phyloP scores from a whole-genome alignment of 1,140 invertebrate species.

The Ectropis grisescens region DNA sequence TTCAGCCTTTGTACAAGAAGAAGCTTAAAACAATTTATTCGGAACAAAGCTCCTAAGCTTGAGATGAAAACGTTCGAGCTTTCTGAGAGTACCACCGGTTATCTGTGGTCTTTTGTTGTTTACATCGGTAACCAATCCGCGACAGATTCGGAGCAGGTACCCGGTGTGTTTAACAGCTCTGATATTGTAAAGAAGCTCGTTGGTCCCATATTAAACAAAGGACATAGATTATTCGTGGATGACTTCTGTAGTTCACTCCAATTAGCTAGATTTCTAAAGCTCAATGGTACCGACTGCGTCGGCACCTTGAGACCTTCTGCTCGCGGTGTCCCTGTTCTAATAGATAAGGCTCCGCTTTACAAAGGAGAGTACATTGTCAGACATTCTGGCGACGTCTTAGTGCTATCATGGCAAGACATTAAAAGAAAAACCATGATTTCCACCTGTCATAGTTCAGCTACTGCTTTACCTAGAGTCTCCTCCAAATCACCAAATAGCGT shows the following conservation, averaged over 20 bases:
- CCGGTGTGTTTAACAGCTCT: neutral
- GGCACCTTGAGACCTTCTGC: conserved; percentile 8
- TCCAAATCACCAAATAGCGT: neutral
- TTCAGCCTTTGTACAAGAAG: conserved; percentile 11
- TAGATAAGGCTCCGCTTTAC: conserved; percentile 1
- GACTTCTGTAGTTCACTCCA: conserved; percentile 18
- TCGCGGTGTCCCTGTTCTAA: conserved; percentile 1
- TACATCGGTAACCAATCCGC: conserved; percentile 11
- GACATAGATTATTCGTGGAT: conserved; percentile 20
- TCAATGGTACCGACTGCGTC: conserved; percentile 16
- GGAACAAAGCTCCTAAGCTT: conserved; percentile 6
- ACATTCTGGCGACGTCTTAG: conserved; percentile 3
- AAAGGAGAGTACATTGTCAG: conserved; percentile 3
- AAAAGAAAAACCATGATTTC: conserved; percentile 4
- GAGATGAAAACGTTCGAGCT: conserved; percentile 17
- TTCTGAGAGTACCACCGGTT: conserved; percentile 13
- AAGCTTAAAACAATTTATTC: conserved; percentile 4
- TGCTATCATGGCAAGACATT: conserved; percentile 3
- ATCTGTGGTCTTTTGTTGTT: conserved; percentile 13
- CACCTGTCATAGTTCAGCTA: conserved; percentile 4
- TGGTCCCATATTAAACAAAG: conserved; percentile 15
- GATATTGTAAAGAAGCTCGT: conserved; percentile 4
- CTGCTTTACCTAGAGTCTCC: neutral
- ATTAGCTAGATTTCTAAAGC: conserved; percentile 14
- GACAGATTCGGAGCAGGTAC: neutral